Conservation (phyloP, 2,797 vertebrate genomes). For the Gastrophryne carolinensis region DNA sequence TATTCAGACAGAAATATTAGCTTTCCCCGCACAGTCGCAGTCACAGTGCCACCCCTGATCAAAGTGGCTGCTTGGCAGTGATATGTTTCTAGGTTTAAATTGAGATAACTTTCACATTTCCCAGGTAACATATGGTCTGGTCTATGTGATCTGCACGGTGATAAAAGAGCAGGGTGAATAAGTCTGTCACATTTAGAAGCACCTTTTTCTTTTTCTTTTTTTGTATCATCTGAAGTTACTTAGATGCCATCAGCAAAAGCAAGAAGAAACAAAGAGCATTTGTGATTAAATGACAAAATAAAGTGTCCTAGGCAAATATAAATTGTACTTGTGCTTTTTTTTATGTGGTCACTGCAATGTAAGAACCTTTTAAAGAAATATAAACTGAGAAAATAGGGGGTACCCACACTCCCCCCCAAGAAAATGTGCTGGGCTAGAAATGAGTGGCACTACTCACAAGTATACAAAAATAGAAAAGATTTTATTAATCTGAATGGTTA, state of each 20-base stretch:
- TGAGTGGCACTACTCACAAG: too few species aligned
- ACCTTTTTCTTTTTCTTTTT: neutral
- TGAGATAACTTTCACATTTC: slow-evolving; percentile 1
- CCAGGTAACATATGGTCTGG: slow-evolving; percentile 1
- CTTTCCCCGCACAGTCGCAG: neutral
- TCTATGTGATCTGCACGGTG: slow-evolving; percentile 14
- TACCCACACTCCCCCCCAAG: too few species aligned
- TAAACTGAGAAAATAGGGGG: too few species aligned
- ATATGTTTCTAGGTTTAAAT: slow-evolving; percentile 12
- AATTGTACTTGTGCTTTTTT: neutral
- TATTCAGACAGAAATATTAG: neutral
- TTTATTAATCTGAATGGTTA: too few species aligned
- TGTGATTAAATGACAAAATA: slow-evolving; percentile 3
- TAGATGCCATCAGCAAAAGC: slow-evolving; percentile 24
- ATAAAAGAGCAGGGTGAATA: neutral
- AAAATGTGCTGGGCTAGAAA: too few species aligned
- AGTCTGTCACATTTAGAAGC: neutral
- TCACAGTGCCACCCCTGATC: slow-evolving; percentile 15
- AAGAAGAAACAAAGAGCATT: neutral
- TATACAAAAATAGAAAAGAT: too few species aligned
- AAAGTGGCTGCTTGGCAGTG: slow-evolving; percentile 23
- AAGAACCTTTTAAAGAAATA: slow-evolving; percentile 18
- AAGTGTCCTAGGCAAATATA: neutral
- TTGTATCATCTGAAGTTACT: slow-evolving; percentile 11
- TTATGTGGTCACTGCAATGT: neutral